Conservation (phyloP, 2,888 invertebrate genomes). For the Andrena hattorfiana region DNA sequence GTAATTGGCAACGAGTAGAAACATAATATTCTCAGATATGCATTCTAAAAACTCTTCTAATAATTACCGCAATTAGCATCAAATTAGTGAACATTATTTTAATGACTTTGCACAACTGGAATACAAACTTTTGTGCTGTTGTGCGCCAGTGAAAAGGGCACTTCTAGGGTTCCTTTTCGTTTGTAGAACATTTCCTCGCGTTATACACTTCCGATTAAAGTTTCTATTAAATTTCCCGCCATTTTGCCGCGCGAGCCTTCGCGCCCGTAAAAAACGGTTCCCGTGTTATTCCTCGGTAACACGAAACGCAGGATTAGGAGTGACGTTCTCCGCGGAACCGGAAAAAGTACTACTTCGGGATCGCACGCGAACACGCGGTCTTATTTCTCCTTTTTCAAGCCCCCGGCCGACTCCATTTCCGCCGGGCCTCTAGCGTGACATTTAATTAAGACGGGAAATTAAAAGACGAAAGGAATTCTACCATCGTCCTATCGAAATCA, state of each 20-base stretch:
- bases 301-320: slow-evolving; percentile 18
- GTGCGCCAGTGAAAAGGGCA: neutral
- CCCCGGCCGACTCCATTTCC: neutral
- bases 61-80: too few relatives aligned
- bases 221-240: slow-evolving; percentile 8
- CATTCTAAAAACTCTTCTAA: too few relatives aligned
- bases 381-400: neutral
- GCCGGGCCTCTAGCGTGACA: slow-evolving; percentile 3
- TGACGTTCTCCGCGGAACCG: neutral
- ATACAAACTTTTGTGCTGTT: neutral
- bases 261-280: slow-evolving; percentile 1
- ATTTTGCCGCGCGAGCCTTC: neutral
- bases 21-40: neutral
- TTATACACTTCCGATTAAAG: neutral
- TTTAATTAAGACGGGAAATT: slow-evolving; percentile 23
- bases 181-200: neutral
- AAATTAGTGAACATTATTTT: too few relatives aligned
- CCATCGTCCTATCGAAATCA: neutral
- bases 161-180: neutral
- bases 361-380: slow-evolving; percentile 6
- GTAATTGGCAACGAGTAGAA: neutral
- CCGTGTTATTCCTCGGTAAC: slow-evolving; percentile 8
- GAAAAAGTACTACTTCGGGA: slow-evolving; percentile 4
- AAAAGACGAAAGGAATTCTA: slow-evolving; percentile 9
- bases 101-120: too few relatives aligned